Percentiles rank a stretch among this genome's conserved stretches.
Evolutionary conservation across 2,797 vertebrate genomes (phyloP).

Genomic region (Arctocebus calabarensis): DNA sequence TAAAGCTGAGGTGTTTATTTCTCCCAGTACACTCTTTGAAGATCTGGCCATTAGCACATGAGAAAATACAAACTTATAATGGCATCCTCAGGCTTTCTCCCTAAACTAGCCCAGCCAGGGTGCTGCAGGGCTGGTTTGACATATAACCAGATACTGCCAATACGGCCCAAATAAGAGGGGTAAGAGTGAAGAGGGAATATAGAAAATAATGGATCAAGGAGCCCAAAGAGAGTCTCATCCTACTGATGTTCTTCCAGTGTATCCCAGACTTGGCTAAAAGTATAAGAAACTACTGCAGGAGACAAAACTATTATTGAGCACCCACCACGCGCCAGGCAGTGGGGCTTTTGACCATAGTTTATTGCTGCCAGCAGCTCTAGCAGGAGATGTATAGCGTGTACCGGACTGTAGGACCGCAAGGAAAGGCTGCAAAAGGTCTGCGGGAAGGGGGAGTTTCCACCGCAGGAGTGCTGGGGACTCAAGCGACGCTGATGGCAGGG

Average conservation of each 20-base stretch:
- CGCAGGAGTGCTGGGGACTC: too few relatives aligned
- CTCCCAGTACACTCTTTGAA: background rate
- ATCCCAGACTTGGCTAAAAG: background rate
- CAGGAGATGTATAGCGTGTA: fast-evolving
- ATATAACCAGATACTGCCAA: background rate
- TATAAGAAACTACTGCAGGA: background rate
- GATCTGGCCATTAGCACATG: background rate
- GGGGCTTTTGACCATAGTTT: background rate
- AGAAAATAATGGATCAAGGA: background rate
- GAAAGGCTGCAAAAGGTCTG: background rate
- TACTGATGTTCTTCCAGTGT: background rate
- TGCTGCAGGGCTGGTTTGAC: background rate
- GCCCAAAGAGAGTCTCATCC: background rate
- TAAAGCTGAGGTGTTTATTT: background rate
- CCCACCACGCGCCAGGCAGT: background rate
- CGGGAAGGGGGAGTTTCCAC: background rate
- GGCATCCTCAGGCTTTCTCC: background rate
- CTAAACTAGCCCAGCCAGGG: background rate
- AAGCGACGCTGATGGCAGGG: fast-evolving
- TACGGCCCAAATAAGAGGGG: background rate
- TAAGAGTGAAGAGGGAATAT: background rate
- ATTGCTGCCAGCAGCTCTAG: background rate
- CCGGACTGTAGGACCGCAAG: fast-evolving
- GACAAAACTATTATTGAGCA: background rate
- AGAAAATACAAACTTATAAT: background rate